These are phyloP conservation scores for Spodoptera littoralis DNA, from an alignment of 2,888 invertebrate genomes.

Conservation along the genomic window DNA sequence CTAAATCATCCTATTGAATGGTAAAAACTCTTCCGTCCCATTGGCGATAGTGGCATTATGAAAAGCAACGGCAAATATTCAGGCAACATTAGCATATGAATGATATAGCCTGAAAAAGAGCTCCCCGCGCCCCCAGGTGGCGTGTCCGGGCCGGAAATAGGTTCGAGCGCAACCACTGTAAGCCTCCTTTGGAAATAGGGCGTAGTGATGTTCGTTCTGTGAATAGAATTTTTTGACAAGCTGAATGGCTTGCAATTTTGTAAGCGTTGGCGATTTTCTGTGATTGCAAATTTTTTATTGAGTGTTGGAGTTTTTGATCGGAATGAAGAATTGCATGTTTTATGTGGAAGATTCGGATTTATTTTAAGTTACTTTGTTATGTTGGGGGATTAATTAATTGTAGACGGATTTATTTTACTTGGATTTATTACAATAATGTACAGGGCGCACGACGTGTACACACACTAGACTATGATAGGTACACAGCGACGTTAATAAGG, in stretches of 20 bases:
- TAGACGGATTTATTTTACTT: too few species aligned
- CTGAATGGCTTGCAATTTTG: neutral
- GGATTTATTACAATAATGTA: too few species aligned
- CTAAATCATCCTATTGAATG: slow-evolving; percentile 52
- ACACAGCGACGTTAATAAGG: too few species aligned
- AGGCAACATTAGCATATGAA: slow-evolving; percentile 83
- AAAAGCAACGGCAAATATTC: slow-evolving; percentile 69
- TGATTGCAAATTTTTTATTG: too few species aligned
- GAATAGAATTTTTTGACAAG: neutral
- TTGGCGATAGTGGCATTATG: slow-evolving; percentile 52
- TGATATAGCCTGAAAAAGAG: slow-evolving; percentile 78
- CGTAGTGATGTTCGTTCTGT: slow-evolving; percentile 55
- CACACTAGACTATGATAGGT: too few species aligned
- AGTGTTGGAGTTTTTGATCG: too few species aligned
- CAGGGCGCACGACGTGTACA: too few species aligned
- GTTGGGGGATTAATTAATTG: too few species aligned
- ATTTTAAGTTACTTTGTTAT: too few species aligned
- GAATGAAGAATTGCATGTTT: neutral
- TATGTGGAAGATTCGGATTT: neutral
- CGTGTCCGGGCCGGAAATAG: slow-evolving; percentile 77
- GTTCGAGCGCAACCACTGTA: slow-evolving; percentile 64
- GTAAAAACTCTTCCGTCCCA: slow-evolving; percentile 57
- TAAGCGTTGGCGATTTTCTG: neutral
- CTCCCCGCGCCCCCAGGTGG: slow-evolving; percentile 71
- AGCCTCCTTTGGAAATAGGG: slow-evolving; percentile 52